Percentiles rank a stretch among this genome's conserved stretches.
Conservation (phyloP, 2,113 vertebrate genomes). For the Melanerpes formicivorus region DNA sequence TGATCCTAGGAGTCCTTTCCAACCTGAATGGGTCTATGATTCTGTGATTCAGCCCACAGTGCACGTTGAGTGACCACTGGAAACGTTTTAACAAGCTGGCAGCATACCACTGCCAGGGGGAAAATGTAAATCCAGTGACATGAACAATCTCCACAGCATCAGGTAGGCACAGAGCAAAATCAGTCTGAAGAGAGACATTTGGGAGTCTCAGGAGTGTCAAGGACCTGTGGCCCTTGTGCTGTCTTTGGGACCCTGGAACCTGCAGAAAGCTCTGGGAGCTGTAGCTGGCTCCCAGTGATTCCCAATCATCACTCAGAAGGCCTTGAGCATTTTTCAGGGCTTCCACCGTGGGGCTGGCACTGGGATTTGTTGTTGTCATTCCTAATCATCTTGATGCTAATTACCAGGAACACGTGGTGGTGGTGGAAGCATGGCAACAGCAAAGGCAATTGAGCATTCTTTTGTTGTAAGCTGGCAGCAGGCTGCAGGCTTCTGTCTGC, state of each 20-base stretch:
- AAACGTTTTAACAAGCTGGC: background rate
- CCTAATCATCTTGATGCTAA: background rate
- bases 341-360: background rate
- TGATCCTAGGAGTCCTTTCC: no score
- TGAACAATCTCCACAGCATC: background rate
- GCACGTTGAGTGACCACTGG: background rate
- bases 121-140: background rate
- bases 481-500: background rate
- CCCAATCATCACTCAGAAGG: background rate
- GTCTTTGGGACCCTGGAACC: background rate
- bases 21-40: no score
- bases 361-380: conserved; percentile 3
- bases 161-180: background rate
- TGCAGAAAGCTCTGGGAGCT: background rate
- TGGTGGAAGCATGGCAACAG: background rate
- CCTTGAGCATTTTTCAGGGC: background rate
- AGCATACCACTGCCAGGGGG: background rate
- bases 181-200: background rate
- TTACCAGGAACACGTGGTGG: background rate
- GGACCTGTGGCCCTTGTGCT: background rate
- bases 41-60: background rate
- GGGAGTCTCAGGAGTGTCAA: background rate
- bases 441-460: background rate
- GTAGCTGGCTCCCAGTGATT: background rate
- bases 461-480: background rate